Base-by-base conservation (phyloP, 1,140 invertebrate genomes). In the Ceratina australensis region DNA sequence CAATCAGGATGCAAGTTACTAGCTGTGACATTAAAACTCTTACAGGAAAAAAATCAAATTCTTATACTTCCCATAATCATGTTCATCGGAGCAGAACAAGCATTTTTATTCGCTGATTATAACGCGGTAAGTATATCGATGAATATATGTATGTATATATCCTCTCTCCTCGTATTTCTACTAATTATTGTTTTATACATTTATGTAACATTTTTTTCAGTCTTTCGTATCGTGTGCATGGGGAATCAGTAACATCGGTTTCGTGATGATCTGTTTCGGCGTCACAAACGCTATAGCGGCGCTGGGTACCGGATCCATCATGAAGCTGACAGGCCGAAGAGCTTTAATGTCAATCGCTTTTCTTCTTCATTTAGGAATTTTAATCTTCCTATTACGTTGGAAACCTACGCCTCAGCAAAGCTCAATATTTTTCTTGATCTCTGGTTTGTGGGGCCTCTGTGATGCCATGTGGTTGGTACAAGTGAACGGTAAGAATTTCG, bases 391-490 rank as follows among this genome's bases (percentile, higher is more conserved):
- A 78, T 92, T 95, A 15, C 82, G 93, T 0, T 99, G 97, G 97
- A 94, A 93, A 71, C 96, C 98, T 0, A 93, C 94, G 56, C 94
- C 95, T 0, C 93, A 95, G 0, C 95, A 96, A 68, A 94, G 94
- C 72, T 57, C 94, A 0, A 93, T 97, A 12, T 98, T 97, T 91
- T 98, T 97, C 90, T 86, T 96, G 0, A 93, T 98, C 60, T 96
- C 97, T 0, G 97, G 96, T 13, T 91, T 98, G 7, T 99, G 98
- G 98, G 98, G 98, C 2, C 92, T 97, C 8, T 96, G 96, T 61
- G 98, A 98, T 88, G 97, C 97, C 0, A 94, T 98, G 60, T 98
- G 98, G 98, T 95, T 98, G 71, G 98, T 98, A 1, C 97, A 98
- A 93, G 96, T 98, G 60, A 98, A 98, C 89, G 96, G 98, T 98